Conservation (phyloP, 2,888 invertebrate species). For the Clunio marinus region DNA sequence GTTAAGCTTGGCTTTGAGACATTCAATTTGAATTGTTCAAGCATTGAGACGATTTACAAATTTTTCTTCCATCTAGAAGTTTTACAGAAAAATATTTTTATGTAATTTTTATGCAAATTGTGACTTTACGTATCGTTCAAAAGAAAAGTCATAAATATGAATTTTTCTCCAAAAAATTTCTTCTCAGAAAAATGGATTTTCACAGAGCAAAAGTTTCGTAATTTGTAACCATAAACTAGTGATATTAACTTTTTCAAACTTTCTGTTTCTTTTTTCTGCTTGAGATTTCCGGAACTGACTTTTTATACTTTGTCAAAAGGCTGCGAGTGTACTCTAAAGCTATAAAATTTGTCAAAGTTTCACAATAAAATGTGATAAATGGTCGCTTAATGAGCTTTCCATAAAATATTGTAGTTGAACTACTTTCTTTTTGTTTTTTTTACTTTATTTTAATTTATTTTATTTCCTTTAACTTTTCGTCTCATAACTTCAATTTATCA, state of each 20-base stretch:
- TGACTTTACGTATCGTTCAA: background rate
- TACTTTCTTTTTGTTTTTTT: background rate
- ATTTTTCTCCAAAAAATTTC: no score
- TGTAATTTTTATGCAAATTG: background rate
- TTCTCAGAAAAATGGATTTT: background rate
- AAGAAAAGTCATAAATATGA: background rate
- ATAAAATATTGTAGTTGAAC: background rate
- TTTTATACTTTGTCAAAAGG: background rate
- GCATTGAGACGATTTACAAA: no score
- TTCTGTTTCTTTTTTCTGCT: background rate
- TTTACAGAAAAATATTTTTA: background rate
- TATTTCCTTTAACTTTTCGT: slow-evolving; percentile 1
- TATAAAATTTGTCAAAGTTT: slow-evolving; percentile 39
- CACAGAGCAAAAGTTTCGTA: slow-evolving; percentile 6
- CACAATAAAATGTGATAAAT: slow-evolving; percentile 39
- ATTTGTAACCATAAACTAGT: slow-evolving; percentile 21
- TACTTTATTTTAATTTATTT: slow-evolving; percentile 6
- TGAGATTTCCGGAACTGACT: background rate
- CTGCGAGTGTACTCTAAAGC: slow-evolving; percentile 17
- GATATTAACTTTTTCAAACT: background rate
- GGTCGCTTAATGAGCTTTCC: slow-evolving; percentile 28
- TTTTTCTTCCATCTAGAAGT: background rate
- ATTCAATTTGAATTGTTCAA: no score
- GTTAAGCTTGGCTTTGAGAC: no score
- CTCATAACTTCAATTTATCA: slow-evolving; percentile 20